These are phyloP conservation scores for Echiichthys vipera DNA, from an alignment of 2,797 vertebrate species.

Conservation along the genomic window DNA sequence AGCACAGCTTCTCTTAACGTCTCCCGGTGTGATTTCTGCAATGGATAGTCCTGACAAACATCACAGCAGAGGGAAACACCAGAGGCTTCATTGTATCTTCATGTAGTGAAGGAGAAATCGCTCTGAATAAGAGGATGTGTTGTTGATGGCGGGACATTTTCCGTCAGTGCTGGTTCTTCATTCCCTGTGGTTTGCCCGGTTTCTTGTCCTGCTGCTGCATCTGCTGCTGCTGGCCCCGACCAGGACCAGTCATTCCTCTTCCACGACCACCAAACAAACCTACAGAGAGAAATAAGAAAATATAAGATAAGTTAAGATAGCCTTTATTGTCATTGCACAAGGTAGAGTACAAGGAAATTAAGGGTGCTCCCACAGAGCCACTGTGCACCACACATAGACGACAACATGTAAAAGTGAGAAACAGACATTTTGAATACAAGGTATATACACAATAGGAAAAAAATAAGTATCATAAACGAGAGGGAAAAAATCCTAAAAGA, in stretches of 20 bases:
- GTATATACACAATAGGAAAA: too few relatives aligned
- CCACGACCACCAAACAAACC: constrained; percentile 86
- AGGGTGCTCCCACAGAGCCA: too few relatives aligned
- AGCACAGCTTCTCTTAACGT: constrained; percentile 46
- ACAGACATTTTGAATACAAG: too few relatives aligned
- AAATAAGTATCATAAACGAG: too few relatives aligned
- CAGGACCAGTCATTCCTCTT: constrained; percentile 85
- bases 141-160: neutral
- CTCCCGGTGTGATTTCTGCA: constrained; percentile 37
- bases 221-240: constrained; percentile 86
- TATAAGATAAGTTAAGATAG: too few relatives aligned
- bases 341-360: too few relatives aligned
- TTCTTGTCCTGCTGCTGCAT: constrained; percentile 90
- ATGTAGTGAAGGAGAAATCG: constrained; percentile 29
- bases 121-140: constrained; percentile 27
- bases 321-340: too few relatives aligned
- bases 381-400: too few relatives aligned
- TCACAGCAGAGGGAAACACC: constrained; percentile 48
- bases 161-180: constrained; percentile 90
- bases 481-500: too few relatives aligned
- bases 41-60: constrained; percentile 15
- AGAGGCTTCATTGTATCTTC: constrained; percentile 21
- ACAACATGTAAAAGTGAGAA: too few relatives aligned
- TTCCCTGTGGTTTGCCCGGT: constrained; percentile 88
- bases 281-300: constrained; percentile 12